Evolutionary conservation across 2,113 vertebrate species (phyloP), one percentile per base, ranked within the genome.

Genomic region (Otis tarda): DNA sequence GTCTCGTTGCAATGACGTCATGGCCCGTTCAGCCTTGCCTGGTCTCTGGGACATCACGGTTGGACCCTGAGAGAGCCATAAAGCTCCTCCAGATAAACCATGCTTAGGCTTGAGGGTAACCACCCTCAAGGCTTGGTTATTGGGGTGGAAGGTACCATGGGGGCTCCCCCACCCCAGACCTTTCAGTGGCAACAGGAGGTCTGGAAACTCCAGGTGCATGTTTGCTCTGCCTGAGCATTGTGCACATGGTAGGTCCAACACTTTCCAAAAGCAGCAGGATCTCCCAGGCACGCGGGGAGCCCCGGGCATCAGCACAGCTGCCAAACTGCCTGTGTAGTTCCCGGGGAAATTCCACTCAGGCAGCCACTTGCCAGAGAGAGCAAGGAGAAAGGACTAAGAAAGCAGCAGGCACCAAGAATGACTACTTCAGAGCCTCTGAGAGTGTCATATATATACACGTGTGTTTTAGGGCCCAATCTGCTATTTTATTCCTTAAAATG

Each of bases 71-170:
- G 24, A 22, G 24, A 69, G 47, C 75, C 25, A 2, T 21, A 45
- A 83, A 89, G 8, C 33, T 31, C 69, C 47, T 49, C 71, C 52
- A 70, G 53, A 76, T 43, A 86, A 80, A 73, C 41, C 24, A 19
- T 0, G 6, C 53, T 31, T 37, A 37, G 37, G 37, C 37, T 37
- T 37, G 37, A 69, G 45, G 10, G 12, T 50, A 37, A 37, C 37
- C 37, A 37, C 56, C 20, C 55, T 30, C 25, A 41, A 45, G 63
- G 52, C 21, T 63, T 41, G 59, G 14, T 45, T 35, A n/a, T 41
- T 1, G 0, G 15, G 10, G 1, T 43, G 17, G 21, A 71, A 82
- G 73, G 43, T 24, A 50, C 65, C 0, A 0, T 28, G 60, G 90
- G n/a, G 78, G n/a, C 31, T 37, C 9, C 27, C 56, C 28, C 28